A percentile compares a stretch with the other conserved stretches of the same genome.
Conservation (phyloP, 2,113 vertebrate species). For the Gymnarchus niloticus region DNA sequence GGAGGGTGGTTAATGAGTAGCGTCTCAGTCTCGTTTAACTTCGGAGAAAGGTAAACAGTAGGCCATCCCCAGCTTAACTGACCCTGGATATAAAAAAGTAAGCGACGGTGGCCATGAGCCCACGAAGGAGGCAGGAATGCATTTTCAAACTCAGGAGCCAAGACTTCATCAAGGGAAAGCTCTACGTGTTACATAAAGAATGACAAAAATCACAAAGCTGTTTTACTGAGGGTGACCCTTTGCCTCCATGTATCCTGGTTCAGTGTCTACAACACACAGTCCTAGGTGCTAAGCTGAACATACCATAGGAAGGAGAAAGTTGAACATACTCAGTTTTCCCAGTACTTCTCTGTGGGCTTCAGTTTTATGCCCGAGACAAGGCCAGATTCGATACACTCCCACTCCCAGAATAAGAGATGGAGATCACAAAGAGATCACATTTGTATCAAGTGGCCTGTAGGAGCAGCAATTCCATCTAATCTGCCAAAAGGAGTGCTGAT, state of each 20-base stretch:
- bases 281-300: too few relatives aligned
- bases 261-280: too few relatives aligned
- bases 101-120: background rate
- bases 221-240: background rate
- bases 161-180: conserved; percentile 48
- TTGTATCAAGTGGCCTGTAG: background rate
- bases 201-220: background rate
- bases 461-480: background rate
- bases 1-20: conserved; percentile 18
- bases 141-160: conserved; percentile 32
- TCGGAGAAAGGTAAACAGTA: background rate
- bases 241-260: background rate
- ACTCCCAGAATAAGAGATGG: too few relatives aligned
- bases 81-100: background rate
- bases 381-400: too few relatives aligned
- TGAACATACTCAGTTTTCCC: too few relatives aligned
- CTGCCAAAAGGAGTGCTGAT: background rate
- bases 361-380: background rate
- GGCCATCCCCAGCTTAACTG: background rate
- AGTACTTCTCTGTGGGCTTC: too few relatives aligned
- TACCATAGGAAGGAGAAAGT: too few relatives aligned
- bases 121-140: background rate
- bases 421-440: too few relatives aligned
- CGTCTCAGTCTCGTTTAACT: background rate
- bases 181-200: conserved; percentile 37